phyloP scores from a whole-genome alignment of 2,113 vertebrate genomes.

The Seriola aureovittata region DNA sequence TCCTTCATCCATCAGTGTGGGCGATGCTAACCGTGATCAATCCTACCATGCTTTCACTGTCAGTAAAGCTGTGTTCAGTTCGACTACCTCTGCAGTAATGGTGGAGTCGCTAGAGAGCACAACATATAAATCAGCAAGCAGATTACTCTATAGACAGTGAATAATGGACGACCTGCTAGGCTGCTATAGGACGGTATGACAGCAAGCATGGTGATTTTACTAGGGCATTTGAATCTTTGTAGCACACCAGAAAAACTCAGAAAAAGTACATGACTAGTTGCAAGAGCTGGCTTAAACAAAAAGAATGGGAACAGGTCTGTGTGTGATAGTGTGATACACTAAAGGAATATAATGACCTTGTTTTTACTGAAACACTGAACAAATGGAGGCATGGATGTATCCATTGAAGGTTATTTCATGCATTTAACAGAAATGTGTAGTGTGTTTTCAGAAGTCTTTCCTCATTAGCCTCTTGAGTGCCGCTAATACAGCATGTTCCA shows the following conservation, averaged over 20 bases:
- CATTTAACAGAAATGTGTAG: not conserved
- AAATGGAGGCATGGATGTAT: not conserved
- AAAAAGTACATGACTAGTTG: no score
- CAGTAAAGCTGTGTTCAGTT: conserved; percentile 39
- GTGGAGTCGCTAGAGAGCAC: conserved; percentile 10
- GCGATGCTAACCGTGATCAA: conserved; percentile 22
- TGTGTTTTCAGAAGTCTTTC: not conserved
- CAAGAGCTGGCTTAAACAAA: no score
- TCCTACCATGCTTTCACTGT: conserved; percentile 15
- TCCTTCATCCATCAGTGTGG: conserved; percentile 27
- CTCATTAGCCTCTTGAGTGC: not conserved
- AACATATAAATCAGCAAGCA: conserved; percentile 44
- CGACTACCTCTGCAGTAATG: conserved; percentile 25
- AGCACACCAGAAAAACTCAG: not conserved
- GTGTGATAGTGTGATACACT: not conserved
- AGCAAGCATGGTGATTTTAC: conserved; percentile 22
- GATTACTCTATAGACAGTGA: conserved; percentile 35
- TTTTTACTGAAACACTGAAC: not conserved
- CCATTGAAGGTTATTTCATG: not conserved
- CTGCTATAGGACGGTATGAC: conserved; percentile 3
- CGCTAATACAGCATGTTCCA: conserved; percentile 21
- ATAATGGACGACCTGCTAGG: conserved; percentile 30
- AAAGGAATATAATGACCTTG: not conserved
- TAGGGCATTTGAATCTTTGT: not conserved
- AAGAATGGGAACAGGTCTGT: no score